Percentiles rank a stretch among this genome's conserved stretches.
phyloP scores from a whole-genome alignment of 2,113 vertebrate species.

The Lanius collurio region DNA sequence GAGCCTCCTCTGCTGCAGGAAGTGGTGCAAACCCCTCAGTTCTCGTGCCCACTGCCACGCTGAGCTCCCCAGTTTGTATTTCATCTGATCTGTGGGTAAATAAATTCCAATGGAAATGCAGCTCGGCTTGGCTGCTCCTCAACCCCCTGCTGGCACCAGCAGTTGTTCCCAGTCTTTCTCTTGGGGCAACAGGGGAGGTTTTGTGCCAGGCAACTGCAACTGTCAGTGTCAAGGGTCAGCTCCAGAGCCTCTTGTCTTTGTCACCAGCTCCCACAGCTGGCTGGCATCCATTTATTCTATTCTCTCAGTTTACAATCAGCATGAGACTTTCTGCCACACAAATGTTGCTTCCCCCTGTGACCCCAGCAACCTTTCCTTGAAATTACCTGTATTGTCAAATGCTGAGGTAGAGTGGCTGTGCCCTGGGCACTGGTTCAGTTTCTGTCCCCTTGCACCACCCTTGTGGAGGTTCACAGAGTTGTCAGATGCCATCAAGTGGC shows the following conservation, averaged over 20 bases:
- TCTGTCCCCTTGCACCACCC: neutral
- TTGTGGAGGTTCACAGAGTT: neutral
- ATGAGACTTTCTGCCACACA: neutral
- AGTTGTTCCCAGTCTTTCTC: neutral
- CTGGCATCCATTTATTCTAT: slow-evolving; percentile 22
- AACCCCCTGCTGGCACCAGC: neutral
- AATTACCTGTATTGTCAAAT: neutral
- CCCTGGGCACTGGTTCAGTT: neutral
- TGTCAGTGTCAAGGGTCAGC: slow-evolving; percentile 15
- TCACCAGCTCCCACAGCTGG: slow-evolving; percentile 30
- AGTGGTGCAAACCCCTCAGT: neutral
- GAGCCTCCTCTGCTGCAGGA: neutral
- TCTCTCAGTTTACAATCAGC: neutral
- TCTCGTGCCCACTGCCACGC: neutral
- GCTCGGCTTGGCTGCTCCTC: neutral
- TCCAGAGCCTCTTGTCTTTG: slow-evolving; percentile 1
- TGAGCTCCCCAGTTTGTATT: neutral
- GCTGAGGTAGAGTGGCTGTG: neutral
- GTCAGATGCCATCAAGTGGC: neutral
- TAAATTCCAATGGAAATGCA: neutral
- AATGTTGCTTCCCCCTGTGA: neutral
- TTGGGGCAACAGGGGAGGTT: neutral
- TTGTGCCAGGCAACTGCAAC: slow-evolving; percentile 6
- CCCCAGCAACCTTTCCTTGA: neutral
- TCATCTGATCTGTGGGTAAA: neutral